phyloP scores from a whole-genome alignment of 2,113 vertebrate species.

The Puntigrus tetrazona region DNA sequence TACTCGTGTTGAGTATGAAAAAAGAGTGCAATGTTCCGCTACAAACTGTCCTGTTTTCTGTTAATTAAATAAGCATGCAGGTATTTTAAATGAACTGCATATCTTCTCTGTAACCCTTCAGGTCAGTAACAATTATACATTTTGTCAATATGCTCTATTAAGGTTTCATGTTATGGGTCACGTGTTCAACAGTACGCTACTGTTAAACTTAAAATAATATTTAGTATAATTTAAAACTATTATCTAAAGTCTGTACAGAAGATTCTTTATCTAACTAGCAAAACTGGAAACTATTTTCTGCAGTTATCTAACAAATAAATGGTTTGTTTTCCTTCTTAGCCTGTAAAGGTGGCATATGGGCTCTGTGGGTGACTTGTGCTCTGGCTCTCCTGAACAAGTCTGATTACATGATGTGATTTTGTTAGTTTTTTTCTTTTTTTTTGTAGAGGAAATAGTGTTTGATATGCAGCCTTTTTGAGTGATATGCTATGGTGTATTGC shows the following conservation, averaged over 20 bases:
- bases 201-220: neutral
- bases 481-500: neutral
- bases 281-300: neutral
- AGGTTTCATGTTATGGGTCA: neutral
- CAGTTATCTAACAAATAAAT: neutral
- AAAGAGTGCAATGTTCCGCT: constrained; percentile 14
- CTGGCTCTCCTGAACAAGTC: neutral
- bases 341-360: neutral
- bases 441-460: constrained; percentile 30
- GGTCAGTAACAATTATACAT: neutral
- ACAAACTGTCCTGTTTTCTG: neutral
- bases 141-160: neutral
- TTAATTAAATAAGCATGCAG: constrained; percentile 32
- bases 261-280: neutral
- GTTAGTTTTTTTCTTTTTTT: too few species aligned
- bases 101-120: neutral
- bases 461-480: neutral
- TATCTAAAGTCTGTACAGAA: neutral
- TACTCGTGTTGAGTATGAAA: neutral
- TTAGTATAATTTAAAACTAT: neutral
- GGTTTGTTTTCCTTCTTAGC: neutral
- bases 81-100: constrained; percentile 9
- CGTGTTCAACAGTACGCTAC: neutral
- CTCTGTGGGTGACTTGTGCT: neutral
- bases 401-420: neutral